Percentiles rank a stretch among this genome's conserved stretches.
Evolutionary conservation across 2,888 invertebrate species (phyloP).

Genomic region (Ctenicera cuprea): DNA sequence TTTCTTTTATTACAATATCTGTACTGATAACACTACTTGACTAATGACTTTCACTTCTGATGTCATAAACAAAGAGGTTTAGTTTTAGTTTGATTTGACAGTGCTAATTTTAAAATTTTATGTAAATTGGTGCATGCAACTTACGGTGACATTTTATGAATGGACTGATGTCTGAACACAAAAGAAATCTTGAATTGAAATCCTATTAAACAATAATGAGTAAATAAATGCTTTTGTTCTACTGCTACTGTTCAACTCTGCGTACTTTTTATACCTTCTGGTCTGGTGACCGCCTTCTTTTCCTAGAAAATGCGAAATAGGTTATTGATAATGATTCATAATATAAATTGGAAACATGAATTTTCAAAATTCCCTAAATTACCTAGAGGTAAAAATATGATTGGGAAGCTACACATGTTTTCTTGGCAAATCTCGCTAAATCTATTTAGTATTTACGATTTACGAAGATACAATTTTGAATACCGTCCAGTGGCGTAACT

Average conservation of each 20-base stretch:
- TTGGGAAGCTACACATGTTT: no score
- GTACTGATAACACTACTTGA: not conserved
- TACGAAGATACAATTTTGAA: no score
- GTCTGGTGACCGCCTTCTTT: no score
- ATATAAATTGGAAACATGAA: no score
- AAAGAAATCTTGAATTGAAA: not conserved
- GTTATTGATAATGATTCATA: no score
- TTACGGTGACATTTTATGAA: constrained; percentile 1
- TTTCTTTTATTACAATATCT: not conserved
- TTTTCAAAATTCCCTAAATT: no score
- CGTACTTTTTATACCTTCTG: not conserved
- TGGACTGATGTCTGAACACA: not conserved
- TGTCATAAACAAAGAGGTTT: not conserved
- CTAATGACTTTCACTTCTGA: not conserved
- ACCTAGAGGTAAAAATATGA: no score
- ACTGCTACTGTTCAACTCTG: not conserved
- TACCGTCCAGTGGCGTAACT: no score
- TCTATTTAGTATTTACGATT: no score
- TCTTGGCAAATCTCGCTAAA: no score
- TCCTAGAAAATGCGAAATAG: no score
- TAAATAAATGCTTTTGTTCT: not conserved
- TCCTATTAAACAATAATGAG: not conserved
- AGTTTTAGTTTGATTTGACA: not conserved
- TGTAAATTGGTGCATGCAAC: not conserved
- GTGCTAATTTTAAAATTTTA: not conserved